Evolutionary conservation across 2,113 vertebrate genomes (phyloP), one percentile per base, ranked within the genome.

Genomic region (Odontesthes bonariensis): DNA sequence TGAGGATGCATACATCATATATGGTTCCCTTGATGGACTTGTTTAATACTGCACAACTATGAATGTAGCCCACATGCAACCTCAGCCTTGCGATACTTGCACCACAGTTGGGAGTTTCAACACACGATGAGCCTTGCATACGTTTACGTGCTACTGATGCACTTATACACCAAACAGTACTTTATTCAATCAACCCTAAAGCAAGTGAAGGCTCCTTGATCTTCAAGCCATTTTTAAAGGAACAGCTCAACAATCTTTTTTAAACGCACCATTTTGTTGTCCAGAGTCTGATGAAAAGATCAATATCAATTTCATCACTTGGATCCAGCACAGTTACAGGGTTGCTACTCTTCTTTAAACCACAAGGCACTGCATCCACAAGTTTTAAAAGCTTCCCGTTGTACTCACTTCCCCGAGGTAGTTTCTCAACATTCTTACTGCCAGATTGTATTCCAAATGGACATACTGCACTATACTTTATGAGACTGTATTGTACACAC

Each of bases 381-480:
- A 31, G 23, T 49, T 65, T 51, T 64, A 49, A 82, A 66, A 78
- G 75, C 62, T 73, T 73, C 74, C 75, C 58, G 70, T 63, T 75
- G 47, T 56, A 51, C 5, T 62, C 49, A 14, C 8, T 22, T 61
- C 27, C 42, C 76, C 6, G 10, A 23, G 69, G 61, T 68, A 66
- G 19, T 61, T 68, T 56, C 33, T 65, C 35, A 65, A 16, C 40
- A 22, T 8, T 62, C 16, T 79, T 11, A 31, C 16, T 49, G 66
- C 16, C 22, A 51, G 46, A 13, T 6, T 31, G 61, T 62, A 4
- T 69, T 62, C 56, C 42, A 75, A 81, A 61, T 32, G 32, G 40
- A 27, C 27, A 27, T 27, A 27, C 27, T 27, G 27, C 3, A 27
- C 2, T 27, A 27, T 27, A 27, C 27, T 27, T 2, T 38, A 32